These are phyloP conservation scores for Thamnophis elegans DNA, from an alignment of 2,797 vertebrate genomes.

Conservation along the genomic window DNA sequence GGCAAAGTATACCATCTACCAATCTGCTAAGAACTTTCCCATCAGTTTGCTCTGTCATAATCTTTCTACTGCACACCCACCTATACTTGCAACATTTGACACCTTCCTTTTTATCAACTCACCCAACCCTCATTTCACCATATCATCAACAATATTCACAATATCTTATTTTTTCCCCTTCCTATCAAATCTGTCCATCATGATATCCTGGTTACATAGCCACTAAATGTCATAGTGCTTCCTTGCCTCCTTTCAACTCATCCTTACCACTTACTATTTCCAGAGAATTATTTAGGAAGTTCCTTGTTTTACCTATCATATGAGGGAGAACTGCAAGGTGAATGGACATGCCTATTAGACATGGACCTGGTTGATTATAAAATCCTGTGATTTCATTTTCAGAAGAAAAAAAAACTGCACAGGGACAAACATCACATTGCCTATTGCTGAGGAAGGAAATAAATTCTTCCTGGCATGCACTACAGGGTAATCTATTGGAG, in stretches of 20 bases:
- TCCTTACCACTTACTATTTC: neutral
- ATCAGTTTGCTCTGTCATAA: neutral
- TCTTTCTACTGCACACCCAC: neutral
- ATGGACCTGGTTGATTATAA: neutral
- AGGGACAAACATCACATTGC: neutral
- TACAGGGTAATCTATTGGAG: neutral
- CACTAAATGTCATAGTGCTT: neutral
- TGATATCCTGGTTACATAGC: neutral
- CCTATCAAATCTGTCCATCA: neutral
- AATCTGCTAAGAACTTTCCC: neutral
- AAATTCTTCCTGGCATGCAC: conserved; percentile 2
- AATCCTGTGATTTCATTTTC: neutral
- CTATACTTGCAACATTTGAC: neutral
- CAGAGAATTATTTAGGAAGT: neutral
- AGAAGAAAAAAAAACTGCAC: neutral
- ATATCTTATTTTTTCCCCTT: neutral
- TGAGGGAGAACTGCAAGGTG: neutral
- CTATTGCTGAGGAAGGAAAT: neutral
- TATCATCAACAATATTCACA: neutral
- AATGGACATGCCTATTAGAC: neutral
- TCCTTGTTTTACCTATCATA: neutral
- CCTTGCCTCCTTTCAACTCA: neutral
- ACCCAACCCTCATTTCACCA: neutral
- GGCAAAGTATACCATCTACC: neutral
- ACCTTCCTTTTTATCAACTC: neutral